Evolutionary conservation across 1,140 invertebrate species (phyloP), one percentile per base, ranked within the genome.

Genomic region (Leptinotarsa undecemlineata): DNA sequence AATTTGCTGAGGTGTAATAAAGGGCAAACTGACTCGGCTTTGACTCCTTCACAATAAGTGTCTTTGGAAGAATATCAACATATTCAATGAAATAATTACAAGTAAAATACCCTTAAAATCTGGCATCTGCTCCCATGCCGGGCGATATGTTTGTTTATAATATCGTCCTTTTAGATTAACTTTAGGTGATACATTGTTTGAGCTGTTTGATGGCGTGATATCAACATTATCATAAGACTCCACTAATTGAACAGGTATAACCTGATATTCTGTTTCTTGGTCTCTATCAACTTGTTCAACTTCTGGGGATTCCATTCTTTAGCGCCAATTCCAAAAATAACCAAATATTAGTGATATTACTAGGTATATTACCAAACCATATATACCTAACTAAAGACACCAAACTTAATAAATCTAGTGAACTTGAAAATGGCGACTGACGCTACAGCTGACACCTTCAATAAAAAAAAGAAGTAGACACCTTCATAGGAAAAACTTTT

Each of bases 141-240:
- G 86, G n/a, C 88, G 82, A 77, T 90, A 89, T 1, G 88, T 86
- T 80, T 89, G 88, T 48, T 88, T 89, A 68, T 90, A 90, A 80
- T 84, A 85, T 79, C 83, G 84, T 23, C 78, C 77, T 75, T 80
- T 81, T 42, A 42, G 2, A 42, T 42, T 42, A 3, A 11, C 33
- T 63, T 74, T 71, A 68, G 17, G 47, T 4, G 17, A 20, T 19
- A n/a, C 63, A 20, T 62, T 60, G 75, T 75, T 77, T 19, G 71
- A 60, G 72, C 70, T 73, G 23, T 71, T 75, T 61, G 68, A 60
- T 71, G 75, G 62, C 15, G 69, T 47, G 21, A 75, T 64, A 42
- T 69, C 64, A 11, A 71, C 66, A 62, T 64, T 62, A 63, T 76
- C 74, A 19, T 79, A 81, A 57, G 73, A 48, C 33, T 80, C 78